phyloP scores from a whole-genome alignment of 2,797 vertebrate genomes.

The Pseudochaenichthys georgianus region DNA sequence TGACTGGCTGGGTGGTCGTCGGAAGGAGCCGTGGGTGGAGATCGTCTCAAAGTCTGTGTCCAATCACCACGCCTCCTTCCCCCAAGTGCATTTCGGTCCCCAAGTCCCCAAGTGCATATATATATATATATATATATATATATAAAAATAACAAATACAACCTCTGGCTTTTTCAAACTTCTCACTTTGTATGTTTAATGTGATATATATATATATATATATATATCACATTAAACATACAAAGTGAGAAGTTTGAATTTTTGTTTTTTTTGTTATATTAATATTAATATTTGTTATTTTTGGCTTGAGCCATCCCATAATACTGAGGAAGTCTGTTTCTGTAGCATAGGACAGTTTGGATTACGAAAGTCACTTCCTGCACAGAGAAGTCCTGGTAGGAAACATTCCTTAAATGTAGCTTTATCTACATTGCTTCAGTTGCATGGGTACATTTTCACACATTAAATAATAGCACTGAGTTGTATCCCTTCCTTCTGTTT shows the following conservation, averaged over 20 bases:
- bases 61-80: too few relatives aligned
- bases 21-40: too few relatives aligned
- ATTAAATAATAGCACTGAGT: constrained; percentile 65
- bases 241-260: constrained; percentile 19
- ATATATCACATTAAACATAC: constrained; percentile 34
- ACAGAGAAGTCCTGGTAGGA: constrained; percentile 12
- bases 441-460: constrained; percentile 54
- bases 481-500: constrained; percentile 26
- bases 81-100: too few relatives aligned
- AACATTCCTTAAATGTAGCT: constrained; percentile 40
- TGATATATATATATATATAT: too few relatives aligned
- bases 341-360: constrained; percentile 27
- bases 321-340: constrained; percentile 34
- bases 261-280: too few relatives aligned
- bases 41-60: too few relatives aligned
- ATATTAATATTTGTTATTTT: constrained; percentile 33
- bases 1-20: too few relatives aligned
- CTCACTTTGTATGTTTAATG: too few relatives aligned
- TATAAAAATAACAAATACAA: too few relatives aligned
- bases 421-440: constrained; percentile 56
- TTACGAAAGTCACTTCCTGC: constrained; percentile 41
- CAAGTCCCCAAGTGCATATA: too few relatives aligned
- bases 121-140: not conserved
- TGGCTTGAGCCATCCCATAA: constrained; percentile 28
- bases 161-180: too few relatives aligned